Percentiles rank a stretch among this genome's conserved stretches.
Evolutionary conservation across 2,113 vertebrate genomes (phyloP).

Genomic region (Archocentrus centrarchus): DNA sequence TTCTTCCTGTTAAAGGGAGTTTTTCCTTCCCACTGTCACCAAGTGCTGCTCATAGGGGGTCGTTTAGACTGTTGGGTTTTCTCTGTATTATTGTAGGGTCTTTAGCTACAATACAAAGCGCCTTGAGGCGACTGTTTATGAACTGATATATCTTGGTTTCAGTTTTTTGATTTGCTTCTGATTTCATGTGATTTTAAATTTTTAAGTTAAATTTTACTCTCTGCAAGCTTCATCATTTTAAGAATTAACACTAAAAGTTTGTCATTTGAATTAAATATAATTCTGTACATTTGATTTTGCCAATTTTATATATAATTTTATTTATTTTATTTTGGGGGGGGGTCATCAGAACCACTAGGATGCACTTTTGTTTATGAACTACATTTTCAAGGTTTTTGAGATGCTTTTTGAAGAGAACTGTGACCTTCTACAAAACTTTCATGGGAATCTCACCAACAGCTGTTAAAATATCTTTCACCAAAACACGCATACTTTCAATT

Average conservation of each 20-base stretch:
- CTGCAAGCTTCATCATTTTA: not conserved
- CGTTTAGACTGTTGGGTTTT: too few species aligned
- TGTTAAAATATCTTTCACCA: not conserved
- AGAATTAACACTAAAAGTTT: not conserved
- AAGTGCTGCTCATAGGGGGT: too few species aligned
- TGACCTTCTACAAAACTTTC: not conserved
- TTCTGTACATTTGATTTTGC: accelerated
- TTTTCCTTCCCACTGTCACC: too few species aligned
- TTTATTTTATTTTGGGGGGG: not conserved
- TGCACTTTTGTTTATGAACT: not conserved
- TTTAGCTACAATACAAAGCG: too few species aligned
- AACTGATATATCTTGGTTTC: not conserved
- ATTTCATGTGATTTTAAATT: not conserved
- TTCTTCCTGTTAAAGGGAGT: too few species aligned
- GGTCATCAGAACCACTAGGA: not conserved
- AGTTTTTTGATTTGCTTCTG: not conserved
- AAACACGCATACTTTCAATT: not conserved
- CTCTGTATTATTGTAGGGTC: too few species aligned
- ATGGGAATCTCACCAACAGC: not conserved
- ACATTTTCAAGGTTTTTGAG: not conserved
- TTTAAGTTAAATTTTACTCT: too few species aligned
- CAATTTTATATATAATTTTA: accelerated
- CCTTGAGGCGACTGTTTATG: too few species aligned
- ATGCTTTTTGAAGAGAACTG: not conserved
- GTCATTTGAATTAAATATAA: not conserved